A percentile compares a stretch with the other conserved stretches of the same genome.
Conservation (phyloP, 2,888 invertebrate genomes). For the Anagyrus pseudococci region DNA sequence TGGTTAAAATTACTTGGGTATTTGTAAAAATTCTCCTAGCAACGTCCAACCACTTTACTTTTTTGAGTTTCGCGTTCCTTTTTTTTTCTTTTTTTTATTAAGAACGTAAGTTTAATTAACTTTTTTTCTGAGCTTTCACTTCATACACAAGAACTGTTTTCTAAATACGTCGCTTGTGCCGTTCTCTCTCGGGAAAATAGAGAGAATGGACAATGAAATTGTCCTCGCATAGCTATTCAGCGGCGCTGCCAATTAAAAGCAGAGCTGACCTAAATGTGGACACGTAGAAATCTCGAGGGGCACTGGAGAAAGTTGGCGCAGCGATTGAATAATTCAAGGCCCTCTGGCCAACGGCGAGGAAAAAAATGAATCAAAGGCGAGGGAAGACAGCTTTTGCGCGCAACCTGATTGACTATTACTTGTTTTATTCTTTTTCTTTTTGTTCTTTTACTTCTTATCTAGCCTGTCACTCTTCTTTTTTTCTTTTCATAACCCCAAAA, state of each 20-base stretch:
- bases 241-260: conserved; percentile 24
- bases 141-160: no score
- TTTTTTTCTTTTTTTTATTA: no score
- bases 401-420: conserved; percentile 25
- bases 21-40: no score
- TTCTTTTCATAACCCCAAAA: no score
- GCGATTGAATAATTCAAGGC: conserved; percentile 30
- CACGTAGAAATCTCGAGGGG: background rate
- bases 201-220: no score
- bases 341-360: background rate
- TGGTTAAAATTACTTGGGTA: no score
- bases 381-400: conserved; percentile 2
- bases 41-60: no score
- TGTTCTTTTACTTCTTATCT: background rate
- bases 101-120: no score
- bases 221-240: background rate
- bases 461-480: background rate
- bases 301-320: conserved; percentile 3
- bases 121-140: no score
- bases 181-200: no score
- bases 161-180: no score
- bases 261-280: conserved; percentile 28
- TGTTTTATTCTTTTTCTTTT: conserved; percentile 6
- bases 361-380: background rate
- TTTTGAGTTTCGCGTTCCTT: no score